These are phyloP conservation scores for Blastobasis adustella DNA, from an alignment of 2,888 invertebrate species.

Conservation along the genomic window DNA sequence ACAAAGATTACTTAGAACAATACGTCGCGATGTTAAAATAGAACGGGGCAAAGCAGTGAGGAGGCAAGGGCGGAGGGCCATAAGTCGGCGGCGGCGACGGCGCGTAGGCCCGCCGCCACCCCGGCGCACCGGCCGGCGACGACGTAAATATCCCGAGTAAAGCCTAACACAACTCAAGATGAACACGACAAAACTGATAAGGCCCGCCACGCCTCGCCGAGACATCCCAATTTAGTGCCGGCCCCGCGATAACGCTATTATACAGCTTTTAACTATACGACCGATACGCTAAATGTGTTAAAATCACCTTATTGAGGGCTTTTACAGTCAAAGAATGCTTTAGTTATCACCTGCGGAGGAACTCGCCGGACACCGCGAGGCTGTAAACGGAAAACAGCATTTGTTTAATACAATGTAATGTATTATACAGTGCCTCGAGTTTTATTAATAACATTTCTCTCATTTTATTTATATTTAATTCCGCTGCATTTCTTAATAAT, in stretches of 20 bases:
- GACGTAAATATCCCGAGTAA: slow-evolving; percentile 68
- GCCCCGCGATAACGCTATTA: slow-evolving; percentile 70
- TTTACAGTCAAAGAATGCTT: slow-evolving; percentile 37
- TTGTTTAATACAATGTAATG: too few species aligned
- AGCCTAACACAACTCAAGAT: slow-evolving; percentile 74
- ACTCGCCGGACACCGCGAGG: too few species aligned
- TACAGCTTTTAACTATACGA: slow-evolving; percentile 73
- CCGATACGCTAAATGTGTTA: slow-evolving; percentile 70
- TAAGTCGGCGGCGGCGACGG: slow-evolving; percentile 56
- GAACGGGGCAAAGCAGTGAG: slow-evolving; percentile 10
- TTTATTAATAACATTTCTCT: too few species aligned
- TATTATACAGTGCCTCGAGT: too few species aligned
- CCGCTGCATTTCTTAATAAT: too few species aligned
- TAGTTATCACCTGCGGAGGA: slow-evolving; percentile 31
- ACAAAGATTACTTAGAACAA: not conserved
- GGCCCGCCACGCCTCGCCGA: slow-evolving; percentile 53
- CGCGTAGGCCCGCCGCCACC: slow-evolving; percentile 44
- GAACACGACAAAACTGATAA: slow-evolving; percentile 74
- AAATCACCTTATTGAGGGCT: slow-evolving; percentile 56
- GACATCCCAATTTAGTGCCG: slow-evolving; percentile 75
- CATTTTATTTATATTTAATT: too few species aligned
- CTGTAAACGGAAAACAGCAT: too few species aligned
- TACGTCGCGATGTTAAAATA: slow-evolving; percentile 18
- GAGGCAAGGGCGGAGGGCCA: slow-evolving; percentile 21
- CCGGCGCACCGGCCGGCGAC: slow-evolving; percentile 40